These are phyloP conservation scores for Troilus luridus DNA, from an alignment of 2,888 invertebrate species.

Conservation along the genomic window DNA sequence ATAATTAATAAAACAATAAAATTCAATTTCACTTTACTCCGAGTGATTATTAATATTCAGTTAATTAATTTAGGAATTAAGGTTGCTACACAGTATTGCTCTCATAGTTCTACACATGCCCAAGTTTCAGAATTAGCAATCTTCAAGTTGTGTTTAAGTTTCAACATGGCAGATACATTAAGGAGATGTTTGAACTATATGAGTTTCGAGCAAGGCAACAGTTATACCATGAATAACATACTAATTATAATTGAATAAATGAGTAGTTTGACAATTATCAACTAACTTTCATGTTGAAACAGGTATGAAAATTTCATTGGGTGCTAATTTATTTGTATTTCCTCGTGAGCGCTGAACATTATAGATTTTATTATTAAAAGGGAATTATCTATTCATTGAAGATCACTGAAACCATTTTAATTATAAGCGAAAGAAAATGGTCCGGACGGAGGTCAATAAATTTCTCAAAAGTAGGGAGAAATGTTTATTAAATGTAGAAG, in stretches of 20 bases:
- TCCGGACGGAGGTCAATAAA: too few relatives aligned
- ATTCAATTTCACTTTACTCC: background rate
- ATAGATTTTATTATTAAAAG: too few relatives aligned
- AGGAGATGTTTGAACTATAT: background rate
- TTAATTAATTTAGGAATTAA: constrained; percentile 5
- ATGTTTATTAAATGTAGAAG: too few relatives aligned
- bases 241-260: background rate
- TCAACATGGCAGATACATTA: background rate
- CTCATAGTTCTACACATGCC: background rate
- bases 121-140: background rate
- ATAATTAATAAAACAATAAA: background rate
- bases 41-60: background rate
- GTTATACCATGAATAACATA: background rate
- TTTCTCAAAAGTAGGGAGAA: too few relatives aligned
- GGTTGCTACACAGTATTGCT: background rate
- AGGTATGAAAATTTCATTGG: too few relatives aligned
- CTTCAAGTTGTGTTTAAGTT: background rate
- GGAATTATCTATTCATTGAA: too few relatives aligned
- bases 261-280: too few relatives aligned
- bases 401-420: too few relatives aligned
- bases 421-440: too few relatives aligned
- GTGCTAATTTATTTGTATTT: too few relatives aligned
- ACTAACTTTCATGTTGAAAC: too few relatives aligned
- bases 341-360: too few relatives aligned
- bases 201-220: background rate